Percentiles rank a stretch among this genome's conserved stretches.
phyloP scores from a whole-genome alignment of 1,140 invertebrate genomes.

The Calephelis virginiensis region DNA sequence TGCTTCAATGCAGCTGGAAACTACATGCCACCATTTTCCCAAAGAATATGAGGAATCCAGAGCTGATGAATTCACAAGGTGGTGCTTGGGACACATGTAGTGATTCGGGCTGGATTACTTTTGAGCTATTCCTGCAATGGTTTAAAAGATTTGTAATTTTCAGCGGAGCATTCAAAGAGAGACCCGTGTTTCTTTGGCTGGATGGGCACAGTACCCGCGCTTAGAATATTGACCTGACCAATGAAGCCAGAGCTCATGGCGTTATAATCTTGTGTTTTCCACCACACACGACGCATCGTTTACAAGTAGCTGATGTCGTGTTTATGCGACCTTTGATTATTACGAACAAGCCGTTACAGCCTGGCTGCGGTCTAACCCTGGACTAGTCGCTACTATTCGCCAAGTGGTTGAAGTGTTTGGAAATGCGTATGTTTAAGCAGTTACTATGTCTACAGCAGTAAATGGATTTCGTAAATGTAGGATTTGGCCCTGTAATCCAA shows the following conservation, averaged over 20 bases:
- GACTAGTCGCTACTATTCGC: background rate
- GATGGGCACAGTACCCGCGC: slow-evolving; percentile 29
- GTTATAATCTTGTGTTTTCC: background rate
- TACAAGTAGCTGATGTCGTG: background rate
- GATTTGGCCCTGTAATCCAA: slow-evolving; percentile 2
- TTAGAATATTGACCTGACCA: background rate
- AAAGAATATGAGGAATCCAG: no score
- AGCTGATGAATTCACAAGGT: slow-evolving; percentile 16
- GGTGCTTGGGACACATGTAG: slow-evolving; percentile 35
- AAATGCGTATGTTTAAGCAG: background rate
- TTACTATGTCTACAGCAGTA: background rate
- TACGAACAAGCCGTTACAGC: background rate
- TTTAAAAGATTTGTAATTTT: slow-evolving; percentile 48
- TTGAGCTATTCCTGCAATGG: slow-evolving; percentile 45
- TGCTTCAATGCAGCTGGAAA: slow-evolving; percentile 52
- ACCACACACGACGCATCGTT: background rate
- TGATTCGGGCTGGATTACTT: slow-evolving; percentile 43
- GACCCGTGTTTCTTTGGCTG: slow-evolving; percentile 37
- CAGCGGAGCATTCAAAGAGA: slow-evolving; percentile 30
- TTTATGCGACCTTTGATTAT: background rate
- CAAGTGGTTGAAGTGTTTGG: background rate
- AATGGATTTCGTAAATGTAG: background rate
- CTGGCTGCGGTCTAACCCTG: background rate
- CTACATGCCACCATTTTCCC: no score
- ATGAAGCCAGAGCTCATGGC: background rate